Conservation (phyloP, 2,888 invertebrate species). For the Oscheius sp. region DNA sequence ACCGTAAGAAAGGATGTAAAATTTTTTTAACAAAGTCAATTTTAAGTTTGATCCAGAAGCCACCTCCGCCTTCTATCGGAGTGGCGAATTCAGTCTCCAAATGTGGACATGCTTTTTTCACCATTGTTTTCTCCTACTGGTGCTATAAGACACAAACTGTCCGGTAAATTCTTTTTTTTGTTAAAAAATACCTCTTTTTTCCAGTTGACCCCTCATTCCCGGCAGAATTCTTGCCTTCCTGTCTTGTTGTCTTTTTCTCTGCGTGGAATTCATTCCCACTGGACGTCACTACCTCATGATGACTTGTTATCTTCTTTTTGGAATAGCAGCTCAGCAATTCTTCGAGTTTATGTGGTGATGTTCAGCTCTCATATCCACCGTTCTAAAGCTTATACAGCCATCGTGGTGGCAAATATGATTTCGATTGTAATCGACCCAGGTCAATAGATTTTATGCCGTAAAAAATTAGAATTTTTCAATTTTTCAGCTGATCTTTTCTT, state of each 20-base stretch:
- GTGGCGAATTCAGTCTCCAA: constrained; percentile 49
- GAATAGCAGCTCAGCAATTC: constrained; percentile 44
- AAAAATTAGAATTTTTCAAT: constrained; percentile 33
- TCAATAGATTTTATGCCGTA: background rate
- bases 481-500: constrained; percentile 44
- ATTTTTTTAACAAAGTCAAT: background rate
- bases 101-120: constrained; percentile 49
- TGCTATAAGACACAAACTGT: constrained; percentile 46
- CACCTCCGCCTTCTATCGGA: constrained; percentile 52
- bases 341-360: constrained; percentile 48
- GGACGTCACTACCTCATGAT: constrained; percentile 46
- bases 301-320: constrained; percentile 47
- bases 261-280: constrained; percentile 42
- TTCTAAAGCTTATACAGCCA: constrained; percentile 42
- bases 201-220: constrained; percentile 38
- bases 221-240: constrained; percentile 44
- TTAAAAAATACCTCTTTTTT: no score
- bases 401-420: constrained; percentile 41
- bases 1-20: constrained; percentile 31
- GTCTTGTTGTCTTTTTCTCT: constrained; percentile 46
- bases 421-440: constrained; percentile 50
- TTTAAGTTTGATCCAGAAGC: constrained; percentile 49
- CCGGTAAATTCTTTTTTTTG: no score
- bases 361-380: constrained; percentile 38
- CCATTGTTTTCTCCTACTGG: constrained; percentile 52